Percentiles rank a stretch among this genome's conserved stretches.
These are phyloP conservation scores for Felis catus DNA, from an alignment of 2,113 vertebrate species.

Conservation along the genomic window DNA sequence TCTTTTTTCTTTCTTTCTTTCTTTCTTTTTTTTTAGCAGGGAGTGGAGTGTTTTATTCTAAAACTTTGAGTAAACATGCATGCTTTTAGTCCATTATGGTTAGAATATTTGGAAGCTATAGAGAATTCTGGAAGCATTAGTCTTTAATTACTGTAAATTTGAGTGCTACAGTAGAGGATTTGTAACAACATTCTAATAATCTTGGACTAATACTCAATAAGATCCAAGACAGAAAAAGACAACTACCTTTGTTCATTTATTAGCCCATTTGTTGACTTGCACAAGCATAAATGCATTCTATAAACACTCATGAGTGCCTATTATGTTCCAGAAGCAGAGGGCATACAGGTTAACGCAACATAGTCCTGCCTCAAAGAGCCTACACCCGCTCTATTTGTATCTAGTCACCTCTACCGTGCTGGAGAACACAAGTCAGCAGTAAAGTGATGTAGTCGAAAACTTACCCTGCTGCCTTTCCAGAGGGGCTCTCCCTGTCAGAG, in stretches of 20 bases:
- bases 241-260: background rate
- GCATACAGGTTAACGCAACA: background rate
- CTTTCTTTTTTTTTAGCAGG: background rate
- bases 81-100: background rate
- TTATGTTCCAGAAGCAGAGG: background rate
- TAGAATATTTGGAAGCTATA: conserved; percentile 3
- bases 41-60: background rate
- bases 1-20: background rate
- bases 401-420: background rate
- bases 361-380: background rate
- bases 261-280: background rate
- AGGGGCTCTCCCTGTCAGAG: background rate
- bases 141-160: background rate
- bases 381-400: background rate
- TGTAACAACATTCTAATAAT: background rate
- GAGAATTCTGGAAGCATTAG: background rate
- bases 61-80: background rate
- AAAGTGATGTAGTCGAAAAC: background rate
- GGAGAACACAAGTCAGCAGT: background rate
- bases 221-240: background rate
- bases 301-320: background rate
- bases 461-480: background rate
- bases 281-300: background rate
- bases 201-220: background rate
- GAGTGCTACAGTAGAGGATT: background rate